Conservation (phyloP, 2,888 invertebrate species). For the Himalopsyche kuldschensis region DNA sequence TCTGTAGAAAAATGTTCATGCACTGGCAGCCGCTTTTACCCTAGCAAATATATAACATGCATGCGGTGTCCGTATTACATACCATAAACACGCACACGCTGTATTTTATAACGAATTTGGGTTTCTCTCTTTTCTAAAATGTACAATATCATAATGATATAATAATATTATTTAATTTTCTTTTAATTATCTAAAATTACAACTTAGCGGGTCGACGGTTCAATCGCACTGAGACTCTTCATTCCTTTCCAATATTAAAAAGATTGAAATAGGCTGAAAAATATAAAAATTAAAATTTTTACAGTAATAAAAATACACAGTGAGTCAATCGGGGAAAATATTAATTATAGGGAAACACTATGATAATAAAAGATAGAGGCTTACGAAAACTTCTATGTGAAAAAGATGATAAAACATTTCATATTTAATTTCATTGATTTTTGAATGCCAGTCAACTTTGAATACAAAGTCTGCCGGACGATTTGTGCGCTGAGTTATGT, state of each 20-base stretch:
- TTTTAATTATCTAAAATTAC: neutral
- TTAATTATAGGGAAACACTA: too few species aligned
- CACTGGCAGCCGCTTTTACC: neutral
- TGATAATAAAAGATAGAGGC: too few species aligned
- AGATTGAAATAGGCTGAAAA: too few species aligned
- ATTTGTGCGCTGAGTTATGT: too few species aligned
- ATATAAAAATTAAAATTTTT: too few species aligned
- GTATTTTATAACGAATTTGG: neutral
- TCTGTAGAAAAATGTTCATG: neutral
- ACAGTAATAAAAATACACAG: too few species aligned
- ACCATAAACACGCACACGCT: neutral
- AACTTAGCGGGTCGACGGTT: neutral
- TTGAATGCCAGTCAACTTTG: too few species aligned
- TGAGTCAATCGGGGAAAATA: too few species aligned
- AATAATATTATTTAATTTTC: neutral
- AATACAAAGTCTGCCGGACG: too few species aligned
- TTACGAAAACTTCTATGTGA: too few species aligned
- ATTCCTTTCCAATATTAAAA: neutral
- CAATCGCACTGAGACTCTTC: neutral
- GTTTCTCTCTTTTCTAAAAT: constrained; percentile 28
- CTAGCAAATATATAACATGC: neutral
- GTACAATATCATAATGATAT: constrained; percentile 22
- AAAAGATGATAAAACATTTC: too few species aligned
- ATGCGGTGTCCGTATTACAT: neutral
- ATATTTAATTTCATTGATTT: too few species aligned